Evolutionary conservation across 2,888 invertebrate species (phyloP).

Genomic region (Sarcophaga variegata): DNA sequence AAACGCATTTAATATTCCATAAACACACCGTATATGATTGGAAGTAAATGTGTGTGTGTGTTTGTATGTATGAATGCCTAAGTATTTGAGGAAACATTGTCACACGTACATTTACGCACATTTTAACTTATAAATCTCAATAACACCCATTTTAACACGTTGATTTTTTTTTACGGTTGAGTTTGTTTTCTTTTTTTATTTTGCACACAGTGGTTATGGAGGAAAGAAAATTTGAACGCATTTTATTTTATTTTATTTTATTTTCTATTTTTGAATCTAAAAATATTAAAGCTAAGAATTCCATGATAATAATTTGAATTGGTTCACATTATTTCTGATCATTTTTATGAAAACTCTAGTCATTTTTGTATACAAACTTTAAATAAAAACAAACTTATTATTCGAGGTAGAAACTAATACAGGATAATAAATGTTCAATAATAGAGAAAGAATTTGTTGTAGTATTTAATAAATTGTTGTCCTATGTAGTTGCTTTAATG

Average conservation of each 20-base stretch:
- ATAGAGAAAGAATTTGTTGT: neutral
- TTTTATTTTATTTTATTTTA: neutral
- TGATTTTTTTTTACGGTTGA: conserved; percentile 12
- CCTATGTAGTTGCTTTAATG: too few species aligned
- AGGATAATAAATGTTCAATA: too few species aligned
- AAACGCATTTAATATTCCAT: conserved; percentile 2
- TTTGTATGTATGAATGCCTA: conserved; percentile 11
- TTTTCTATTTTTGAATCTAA: neutral
- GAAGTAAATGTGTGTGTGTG: neutral
- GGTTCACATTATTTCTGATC: too few species aligned
- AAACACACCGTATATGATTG: neutral
- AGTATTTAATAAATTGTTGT: too few species aligned
- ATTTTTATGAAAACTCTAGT: too few species aligned
- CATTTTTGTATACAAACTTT: too few species aligned
- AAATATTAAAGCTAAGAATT: neutral
- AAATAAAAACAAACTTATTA: too few species aligned
- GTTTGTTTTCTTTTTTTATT: neutral
- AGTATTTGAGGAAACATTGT: conserved; percentile 2
- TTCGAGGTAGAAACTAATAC: too few species aligned
- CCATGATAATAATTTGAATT: too few species aligned
- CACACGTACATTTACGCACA: conserved; percentile 40
- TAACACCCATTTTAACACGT: conserved; percentile 44
- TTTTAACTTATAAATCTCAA: conserved; percentile 42
- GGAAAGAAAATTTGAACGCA: neutral
- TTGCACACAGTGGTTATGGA: neutral